Conservation (phyloP, 2,797 vertebrate genomes). For the Gambelia wislizenii region DNA sequence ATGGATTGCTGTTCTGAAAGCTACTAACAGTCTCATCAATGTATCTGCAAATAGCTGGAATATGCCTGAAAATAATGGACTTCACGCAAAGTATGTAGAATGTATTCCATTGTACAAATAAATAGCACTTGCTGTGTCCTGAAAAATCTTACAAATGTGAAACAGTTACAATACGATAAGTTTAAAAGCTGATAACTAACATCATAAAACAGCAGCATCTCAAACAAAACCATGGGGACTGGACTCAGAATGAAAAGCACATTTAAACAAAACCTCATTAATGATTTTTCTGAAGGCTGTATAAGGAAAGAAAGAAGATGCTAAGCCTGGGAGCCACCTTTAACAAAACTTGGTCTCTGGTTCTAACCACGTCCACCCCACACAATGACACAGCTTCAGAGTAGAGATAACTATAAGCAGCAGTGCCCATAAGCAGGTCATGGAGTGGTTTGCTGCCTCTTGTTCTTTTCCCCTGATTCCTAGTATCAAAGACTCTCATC, state of each 20-base stretch:
- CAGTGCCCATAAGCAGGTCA: not conserved
- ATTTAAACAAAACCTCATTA: not conserved
- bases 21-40: slow-evolving; percentile 87
- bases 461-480: not conserved
- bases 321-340: not conserved
- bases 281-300: not conserved
- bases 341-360: not conserved
- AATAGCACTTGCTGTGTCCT: not conserved
- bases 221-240: not conserved
- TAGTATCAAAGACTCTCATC: not conserved
- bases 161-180: not conserved
- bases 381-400: not conserved
- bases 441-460: not conserved
- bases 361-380: not conserved
- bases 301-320: not conserved
- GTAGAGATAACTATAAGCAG: not conserved
- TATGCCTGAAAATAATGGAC: slow-evolving; percentile 92
- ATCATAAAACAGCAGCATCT: not conserved
- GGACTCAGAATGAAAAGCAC: not conserved
- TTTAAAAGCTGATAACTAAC: not conserved
- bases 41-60: slow-evolving; percentile 86
- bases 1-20: slow-evolving; percentile 94
- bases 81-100: slow-evolving; percentile 85
- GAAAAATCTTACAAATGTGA: not conserved
- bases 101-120: not conserved